Conservation (phyloP, 2,113 vertebrate genomes). For the Platanista minor region DNA sequence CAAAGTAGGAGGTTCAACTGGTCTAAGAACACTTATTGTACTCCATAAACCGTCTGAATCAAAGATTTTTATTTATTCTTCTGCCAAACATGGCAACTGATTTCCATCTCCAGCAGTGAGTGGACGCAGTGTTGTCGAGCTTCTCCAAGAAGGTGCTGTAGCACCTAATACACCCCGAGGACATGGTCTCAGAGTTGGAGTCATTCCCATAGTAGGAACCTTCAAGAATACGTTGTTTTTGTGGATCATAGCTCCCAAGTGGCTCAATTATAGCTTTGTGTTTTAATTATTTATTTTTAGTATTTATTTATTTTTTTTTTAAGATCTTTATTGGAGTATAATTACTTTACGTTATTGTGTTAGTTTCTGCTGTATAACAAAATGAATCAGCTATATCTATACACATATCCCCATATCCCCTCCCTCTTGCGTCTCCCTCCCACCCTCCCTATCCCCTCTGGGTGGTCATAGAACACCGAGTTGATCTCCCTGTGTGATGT, state of each 20-base stretch:
- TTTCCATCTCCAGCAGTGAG: neutral
- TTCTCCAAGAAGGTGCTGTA: conserved; percentile 34
- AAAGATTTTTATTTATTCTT: neutral
- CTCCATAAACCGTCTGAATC: neutral
- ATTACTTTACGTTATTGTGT: too few relatives aligned
- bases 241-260: conserved; percentile 88
- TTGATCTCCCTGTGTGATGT: neutral
- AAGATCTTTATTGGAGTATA: too few relatives aligned
- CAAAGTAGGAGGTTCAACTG: neutral
- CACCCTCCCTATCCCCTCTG: too few relatives aligned
- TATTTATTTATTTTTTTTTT: too few relatives aligned
- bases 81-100: neutral
- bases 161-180: neutral
- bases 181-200: neutral
- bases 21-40: neutral
- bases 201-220: conserved; percentile 92
- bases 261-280: conserved; percentile 87
- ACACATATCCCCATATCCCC: too few relatives aligned
- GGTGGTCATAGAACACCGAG: too few relatives aligned
- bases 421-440: too few relatives aligned
- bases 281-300: conserved; percentile 69
- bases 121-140: neutral
- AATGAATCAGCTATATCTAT: too few relatives aligned
- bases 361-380: too few relatives aligned
- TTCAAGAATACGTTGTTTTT: conserved; percentile 88